Conservation (phyloP, 2,113 vertebrate species). For the Rhinoderma darwinii region DNA sequence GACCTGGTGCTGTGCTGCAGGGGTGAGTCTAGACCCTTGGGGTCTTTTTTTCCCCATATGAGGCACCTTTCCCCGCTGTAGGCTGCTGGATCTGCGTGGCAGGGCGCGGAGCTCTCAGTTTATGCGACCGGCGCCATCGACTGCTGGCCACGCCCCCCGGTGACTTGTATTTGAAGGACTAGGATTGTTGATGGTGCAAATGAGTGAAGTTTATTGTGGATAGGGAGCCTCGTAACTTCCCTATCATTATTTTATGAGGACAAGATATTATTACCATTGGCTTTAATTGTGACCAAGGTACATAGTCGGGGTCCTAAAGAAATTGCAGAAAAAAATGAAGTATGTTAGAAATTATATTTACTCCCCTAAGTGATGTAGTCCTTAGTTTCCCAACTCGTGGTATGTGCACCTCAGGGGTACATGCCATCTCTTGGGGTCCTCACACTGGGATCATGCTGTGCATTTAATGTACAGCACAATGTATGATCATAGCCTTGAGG, state of each 20-base stretch:
- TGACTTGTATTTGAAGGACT: conserved; percentile 29
- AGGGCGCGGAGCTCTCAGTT: too few species aligned
- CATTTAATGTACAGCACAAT: neutral
- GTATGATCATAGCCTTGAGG: neutral
- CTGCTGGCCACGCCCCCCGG: too few species aligned
- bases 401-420: neutral
- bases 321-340: neutral
- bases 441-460: neutral
- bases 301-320: too few species aligned
- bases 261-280: neutral
- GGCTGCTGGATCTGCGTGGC: too few species aligned
- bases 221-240: neutral
- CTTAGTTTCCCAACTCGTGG: neutral
- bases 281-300: neutral
- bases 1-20: too few species aligned
- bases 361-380: neutral
- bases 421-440: neutral
- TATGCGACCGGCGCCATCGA: too few species aligned
- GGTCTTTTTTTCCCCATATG: too few species aligned
- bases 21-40: too few species aligned
- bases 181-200: neutral
- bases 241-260: neutral
- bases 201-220: neutral
- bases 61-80: too few species aligned
- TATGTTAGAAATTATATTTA: neutral